Evolutionary conservation across 2,113 vertebrate species (phyloP).

Genomic region (Oxyura jamaicensis): DNA sequence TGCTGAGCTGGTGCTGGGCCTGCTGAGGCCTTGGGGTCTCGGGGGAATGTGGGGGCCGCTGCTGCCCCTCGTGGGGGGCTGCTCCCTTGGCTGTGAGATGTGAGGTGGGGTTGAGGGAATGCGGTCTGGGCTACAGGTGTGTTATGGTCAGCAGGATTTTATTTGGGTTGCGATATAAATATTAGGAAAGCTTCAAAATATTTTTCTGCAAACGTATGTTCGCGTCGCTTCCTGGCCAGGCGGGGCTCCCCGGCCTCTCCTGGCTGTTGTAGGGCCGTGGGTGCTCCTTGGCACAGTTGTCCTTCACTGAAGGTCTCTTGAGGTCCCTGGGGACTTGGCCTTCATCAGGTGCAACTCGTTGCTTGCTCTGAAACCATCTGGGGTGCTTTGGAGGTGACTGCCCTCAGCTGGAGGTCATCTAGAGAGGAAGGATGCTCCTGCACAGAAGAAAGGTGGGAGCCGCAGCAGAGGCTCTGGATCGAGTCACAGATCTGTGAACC

Average conservation of each 20-base stretch:
- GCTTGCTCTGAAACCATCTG: not conserved
- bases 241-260: not conserved
- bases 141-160: not conserved
- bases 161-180: not conserved
- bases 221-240: accelerated
- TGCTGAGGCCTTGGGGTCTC: not conserved
- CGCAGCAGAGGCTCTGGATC: not conserved
- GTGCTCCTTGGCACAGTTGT: not conserved
- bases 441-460: accelerated
- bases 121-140: not conserved
- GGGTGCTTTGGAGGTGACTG: not conserved
- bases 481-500: too few relatives aligned
- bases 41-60: too few relatives aligned
- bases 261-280: accelerated
- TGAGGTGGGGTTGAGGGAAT: accelerated
- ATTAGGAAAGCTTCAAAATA: not conserved
- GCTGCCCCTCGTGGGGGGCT: not conserved
- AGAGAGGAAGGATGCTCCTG: accelerated
- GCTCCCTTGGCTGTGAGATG: not conserved
- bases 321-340: accelerated
- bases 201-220: not conserved
- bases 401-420: not conserved
- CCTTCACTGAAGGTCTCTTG: accelerated
- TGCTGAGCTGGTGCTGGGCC: not conserved
- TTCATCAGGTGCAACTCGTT: accelerated